Evolutionary conservation across 2,113 vertebrate genomes (phyloP), one percentile per base, ranked within the genome.

Genomic region (Uria aalge): DNA sequence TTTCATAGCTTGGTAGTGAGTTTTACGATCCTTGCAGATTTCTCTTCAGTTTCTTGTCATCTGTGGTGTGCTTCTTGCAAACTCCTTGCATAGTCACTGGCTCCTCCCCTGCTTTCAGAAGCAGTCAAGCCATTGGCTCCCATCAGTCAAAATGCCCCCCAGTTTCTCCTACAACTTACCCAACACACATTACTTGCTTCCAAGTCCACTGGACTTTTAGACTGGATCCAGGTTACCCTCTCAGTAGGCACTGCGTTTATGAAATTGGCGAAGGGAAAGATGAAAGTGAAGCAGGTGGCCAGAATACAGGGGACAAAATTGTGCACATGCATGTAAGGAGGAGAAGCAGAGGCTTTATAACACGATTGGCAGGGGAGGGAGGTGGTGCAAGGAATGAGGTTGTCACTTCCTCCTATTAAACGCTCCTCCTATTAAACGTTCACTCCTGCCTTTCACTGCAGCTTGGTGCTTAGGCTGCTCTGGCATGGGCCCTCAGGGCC

Each of bases 401-500:
- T 82, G 32, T 43, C 27, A 26, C 17, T 79, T 91, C 22, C 45
- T 95, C 43, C 26, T 90, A 48, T 85, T 82, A 57, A 60, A 11
- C 5, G 9, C 36, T 91, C 22, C 45, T 95, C 43, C 26, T 90
- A 48, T 85, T 82, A 57, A 60, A 11, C 5, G 9, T 12, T 72
- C 27, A 55, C 7, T 59, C 20, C 27, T 40, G 52, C 12, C 9
- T 20, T 87, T 84, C 59, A 34, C 9, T 38, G 38, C n/a, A 59
- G 26, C 55, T 73, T 22, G 20, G 26, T 48, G 32, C 19, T 38
- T 40, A 21, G 9, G n/a, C 13, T 3, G 3, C 32, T 66, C 18
- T 77, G 73, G 16, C 0, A 15, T 5, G 15, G 29, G 38, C 29
- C 7, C 13, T 55, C 48, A 19, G 0, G 2, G 57, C 40, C 53